phyloP scores from a whole-genome alignment of 1,140 invertebrate species.

The Euura lappo region DNA sequence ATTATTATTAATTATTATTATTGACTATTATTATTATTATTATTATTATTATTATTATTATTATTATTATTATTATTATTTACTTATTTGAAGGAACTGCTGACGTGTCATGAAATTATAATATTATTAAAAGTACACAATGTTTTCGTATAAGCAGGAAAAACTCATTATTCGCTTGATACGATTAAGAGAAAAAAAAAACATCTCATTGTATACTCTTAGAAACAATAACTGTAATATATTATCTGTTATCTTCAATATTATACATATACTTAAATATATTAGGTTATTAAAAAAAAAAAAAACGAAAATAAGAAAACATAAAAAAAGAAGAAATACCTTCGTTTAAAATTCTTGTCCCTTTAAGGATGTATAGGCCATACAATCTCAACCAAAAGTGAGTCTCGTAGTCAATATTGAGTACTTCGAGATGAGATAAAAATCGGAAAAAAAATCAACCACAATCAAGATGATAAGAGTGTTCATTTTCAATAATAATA shows the following conservation, averaged over 20 bases:
- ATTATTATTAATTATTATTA: constrained; percentile 22
- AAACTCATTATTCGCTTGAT: no score
- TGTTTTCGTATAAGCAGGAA: not conserved
- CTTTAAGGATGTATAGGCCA: no score
- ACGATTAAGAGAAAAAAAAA: no score
- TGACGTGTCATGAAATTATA: constrained; percentile 16
- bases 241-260: constrained; percentile 58
- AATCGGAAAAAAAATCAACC: no score
- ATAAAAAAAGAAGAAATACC: no score
- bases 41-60: constrained; percentile 17
- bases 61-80: constrained; percentile 30
- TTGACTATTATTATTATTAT: constrained; percentile 24
- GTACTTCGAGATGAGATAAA: no score
- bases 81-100: constrained; percentile 31
- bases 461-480: no score
- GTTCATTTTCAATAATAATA: no score
- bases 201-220: constrained; percentile 27
- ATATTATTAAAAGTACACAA: not conserved
- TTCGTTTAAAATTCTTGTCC: not conserved
- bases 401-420: no score
- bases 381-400: no score
- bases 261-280: constrained; percentile 43
- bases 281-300: constrained; percentile 38
- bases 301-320: not conserved
- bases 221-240: constrained; percentile 54